Evolutionary conservation across 2,797 vertebrate species (phyloP), one percentile per base, ranked within the genome.

Genomic region (Australoheros facetus): DNA sequence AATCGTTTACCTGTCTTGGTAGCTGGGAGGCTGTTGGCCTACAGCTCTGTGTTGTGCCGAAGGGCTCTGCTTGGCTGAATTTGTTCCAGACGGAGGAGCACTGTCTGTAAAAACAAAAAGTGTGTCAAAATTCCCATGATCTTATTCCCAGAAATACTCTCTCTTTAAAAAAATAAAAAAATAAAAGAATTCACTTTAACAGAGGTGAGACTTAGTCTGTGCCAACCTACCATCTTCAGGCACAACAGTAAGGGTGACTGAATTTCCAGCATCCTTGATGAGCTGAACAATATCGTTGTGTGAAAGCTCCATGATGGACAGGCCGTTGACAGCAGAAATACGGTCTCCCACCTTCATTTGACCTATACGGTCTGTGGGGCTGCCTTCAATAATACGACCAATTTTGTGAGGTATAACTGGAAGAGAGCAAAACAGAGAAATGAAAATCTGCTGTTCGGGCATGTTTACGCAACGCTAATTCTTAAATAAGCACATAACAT

Each of bases 371-470:
- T 99, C 98, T 0, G 98, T 98, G 0, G 98, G 98, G 82, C 98
- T 99, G 76, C 98, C 97, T 2, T 98, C 97, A 8, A 99, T 99
- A 34, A 99, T 97, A 8, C 98, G 97, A 12, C 98, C 98, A 0
- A 99, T 99, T 95, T 99, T 99, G 94, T 99, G 98, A 59, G 98
- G 98, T 77, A 99, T 99, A 34, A 99, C 98, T 99, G 75, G 19
- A 80, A 73, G 14, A 45, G 48, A 79, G 54, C 39, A 78, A 51
- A 7, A 8, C 23, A 79, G 17, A 79, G 10, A 30, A 57, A 64
- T 39, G 4, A 72, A 10, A 62, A 2, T 2, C 2, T 28, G 45
- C 19, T 39, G 12, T 5, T 7, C 42, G 16, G 70, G 14, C 12
- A 74, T 11, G 3, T 56, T 57, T 26, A 53, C 16, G n/a, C 58